phyloP scores from a whole-genome alignment of 2,113 vertebrate species.

The Raja brachyura region DNA sequence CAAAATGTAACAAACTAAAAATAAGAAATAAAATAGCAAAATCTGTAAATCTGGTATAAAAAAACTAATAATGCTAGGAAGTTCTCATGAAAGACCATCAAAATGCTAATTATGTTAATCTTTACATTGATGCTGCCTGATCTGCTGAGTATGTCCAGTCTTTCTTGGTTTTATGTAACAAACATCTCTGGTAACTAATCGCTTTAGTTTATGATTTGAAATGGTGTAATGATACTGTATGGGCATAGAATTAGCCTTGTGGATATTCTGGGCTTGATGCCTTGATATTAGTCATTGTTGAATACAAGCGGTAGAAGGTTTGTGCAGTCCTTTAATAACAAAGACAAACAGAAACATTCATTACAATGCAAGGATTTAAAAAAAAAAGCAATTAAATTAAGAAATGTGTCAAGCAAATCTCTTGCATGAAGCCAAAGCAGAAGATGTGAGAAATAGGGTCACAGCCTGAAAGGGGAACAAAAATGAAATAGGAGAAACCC shows the following conservation, averaged over 20 bases:
- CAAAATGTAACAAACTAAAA: too few species aligned
- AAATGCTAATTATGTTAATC: too few species aligned
- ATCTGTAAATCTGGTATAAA: too few species aligned
- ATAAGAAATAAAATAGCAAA: too few species aligned
- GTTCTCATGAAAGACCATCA: too few species aligned
- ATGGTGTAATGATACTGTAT: neutral
- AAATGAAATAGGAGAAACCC: neutral
- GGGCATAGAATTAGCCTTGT: neutral
- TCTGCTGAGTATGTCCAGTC: too few species aligned
- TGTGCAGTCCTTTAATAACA: neutral
- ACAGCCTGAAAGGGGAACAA: neutral
- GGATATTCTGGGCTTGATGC: neutral
- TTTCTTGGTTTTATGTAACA: neutral
- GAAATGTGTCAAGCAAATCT: neutral
- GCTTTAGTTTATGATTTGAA: neutral
- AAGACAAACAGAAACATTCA: neutral
- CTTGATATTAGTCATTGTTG: neutral
- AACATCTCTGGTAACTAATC: neutral
- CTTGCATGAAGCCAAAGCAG: neutral
- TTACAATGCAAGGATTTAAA: neutral
- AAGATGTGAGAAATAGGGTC: neutral
- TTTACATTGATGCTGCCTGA: too few species aligned
- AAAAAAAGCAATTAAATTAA: constrained; percentile 19
- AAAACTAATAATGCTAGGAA: too few species aligned
- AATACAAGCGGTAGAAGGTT: neutral